Conservation (phyloP, 2,888 invertebrate genomes). For the Eubasilissa splendida region DNA sequence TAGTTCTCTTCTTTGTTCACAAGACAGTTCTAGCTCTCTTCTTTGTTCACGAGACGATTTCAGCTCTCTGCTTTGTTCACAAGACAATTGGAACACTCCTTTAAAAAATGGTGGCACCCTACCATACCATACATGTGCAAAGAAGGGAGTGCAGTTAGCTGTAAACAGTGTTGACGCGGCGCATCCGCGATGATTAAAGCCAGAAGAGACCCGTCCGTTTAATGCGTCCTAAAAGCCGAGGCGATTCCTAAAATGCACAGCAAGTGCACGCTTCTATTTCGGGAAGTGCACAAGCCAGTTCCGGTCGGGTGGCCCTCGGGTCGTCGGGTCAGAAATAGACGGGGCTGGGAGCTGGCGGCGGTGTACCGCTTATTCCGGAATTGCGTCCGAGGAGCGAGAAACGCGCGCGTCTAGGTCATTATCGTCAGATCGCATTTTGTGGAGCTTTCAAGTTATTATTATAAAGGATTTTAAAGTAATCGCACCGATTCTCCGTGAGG, state of each 20-base stretch:
- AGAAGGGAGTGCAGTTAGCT: too few relatives aligned
- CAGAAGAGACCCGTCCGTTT: neutral
- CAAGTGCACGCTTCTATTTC: constrained; percentile 35
- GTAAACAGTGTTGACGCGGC: neutral
- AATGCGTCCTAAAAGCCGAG: constrained; percentile 12
- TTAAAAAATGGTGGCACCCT: too few relatives aligned
- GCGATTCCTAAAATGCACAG: constrained; percentile 23
- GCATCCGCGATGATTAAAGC: constrained; percentile 4
- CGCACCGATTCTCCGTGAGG: too few relatives aligned
- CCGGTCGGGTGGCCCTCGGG: constrained; percentile 18
- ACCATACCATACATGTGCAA: too few relatives aligned
- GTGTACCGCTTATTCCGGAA: neutral
- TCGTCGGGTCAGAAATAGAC: constrained; percentile 18
- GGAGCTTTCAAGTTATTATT: too few relatives aligned
- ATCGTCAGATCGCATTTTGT: neutral
- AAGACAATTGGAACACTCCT: too few relatives aligned
- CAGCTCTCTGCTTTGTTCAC: too few relatives aligned
- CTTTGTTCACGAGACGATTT: too few relatives aligned
- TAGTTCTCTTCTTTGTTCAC: too few relatives aligned
- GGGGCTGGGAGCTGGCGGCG: neutral
- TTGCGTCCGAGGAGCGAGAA: constrained; percentile 5
- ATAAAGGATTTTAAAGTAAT: too few relatives aligned
- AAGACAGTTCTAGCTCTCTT: too few relatives aligned
- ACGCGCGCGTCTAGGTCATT: neutral
- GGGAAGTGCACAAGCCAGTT: constrained; percentile 33